Percentiles rank a stretch among this genome's conserved stretches.
phyloP scores from a whole-genome alignment of 2,888 invertebrate species.

The Bugulina stolonifera region DNA sequence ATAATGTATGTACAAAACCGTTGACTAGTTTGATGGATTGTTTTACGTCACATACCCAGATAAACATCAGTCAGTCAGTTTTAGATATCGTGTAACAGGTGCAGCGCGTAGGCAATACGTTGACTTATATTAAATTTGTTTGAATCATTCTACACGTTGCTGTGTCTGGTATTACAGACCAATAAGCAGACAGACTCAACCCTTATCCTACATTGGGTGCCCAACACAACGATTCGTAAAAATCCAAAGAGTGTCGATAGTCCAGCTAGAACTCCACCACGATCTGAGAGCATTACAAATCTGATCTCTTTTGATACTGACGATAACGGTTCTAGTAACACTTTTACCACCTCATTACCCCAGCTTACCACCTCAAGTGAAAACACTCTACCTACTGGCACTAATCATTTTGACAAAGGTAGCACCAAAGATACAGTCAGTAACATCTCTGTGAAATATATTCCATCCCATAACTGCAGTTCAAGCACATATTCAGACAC shows the following conservation, averaged over 20 bases:
- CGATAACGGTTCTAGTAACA: slow-evolving; percentile 27
- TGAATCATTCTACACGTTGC: not conserved
- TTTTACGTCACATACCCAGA: no score
- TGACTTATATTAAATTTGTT: not conserved
- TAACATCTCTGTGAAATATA: slow-evolving; percentile 30
- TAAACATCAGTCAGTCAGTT: no score
- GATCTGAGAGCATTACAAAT: not conserved
- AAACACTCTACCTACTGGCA: not conserved
- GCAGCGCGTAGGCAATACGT: no score
- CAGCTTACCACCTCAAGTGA: not conserved
- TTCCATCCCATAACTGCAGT: not conserved
- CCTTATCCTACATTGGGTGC: slow-evolving; percentile 87
- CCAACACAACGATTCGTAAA: slow-evolving; percentile 79
- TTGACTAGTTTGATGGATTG: no score
- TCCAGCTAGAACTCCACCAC: slow-evolving; percentile 41
- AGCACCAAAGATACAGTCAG: slow-evolving; percentile 29
- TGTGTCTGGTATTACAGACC: not conserved
- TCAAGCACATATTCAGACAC: not conserved
- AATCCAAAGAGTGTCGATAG: slow-evolving; percentile 61
- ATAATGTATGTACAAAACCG: no score
- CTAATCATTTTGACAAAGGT: not conserved
- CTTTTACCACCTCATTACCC: not conserved
- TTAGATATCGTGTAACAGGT: no score
- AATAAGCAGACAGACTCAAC: slow-evolving; percentile 59
- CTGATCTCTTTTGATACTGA: slow-evolving; percentile 24